Evolutionary conservation across 2,888 invertebrate species (phyloP).

Genomic region (Aleiodes testaceus): DNA sequence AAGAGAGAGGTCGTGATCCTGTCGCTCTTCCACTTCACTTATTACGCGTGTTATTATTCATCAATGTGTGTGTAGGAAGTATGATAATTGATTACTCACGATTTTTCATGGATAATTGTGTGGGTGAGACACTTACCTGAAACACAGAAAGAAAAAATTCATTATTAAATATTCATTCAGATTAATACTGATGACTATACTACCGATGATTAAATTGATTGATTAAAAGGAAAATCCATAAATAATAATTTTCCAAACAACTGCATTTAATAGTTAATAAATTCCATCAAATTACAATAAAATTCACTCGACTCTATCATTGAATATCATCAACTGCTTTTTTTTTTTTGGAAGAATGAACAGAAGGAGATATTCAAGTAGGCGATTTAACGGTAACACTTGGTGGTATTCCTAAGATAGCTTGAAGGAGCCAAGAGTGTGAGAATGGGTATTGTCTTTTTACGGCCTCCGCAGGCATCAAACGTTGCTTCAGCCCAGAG

Average conservation of each 20-base stretch:
- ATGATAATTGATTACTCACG: constrained; percentile 50
- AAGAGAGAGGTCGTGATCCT: constrained; percentile 50
- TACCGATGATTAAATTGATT: too few species aligned
- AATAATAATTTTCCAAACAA: constrained; percentile 23
- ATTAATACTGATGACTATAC: too few species aligned
- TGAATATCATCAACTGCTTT: constrained; percentile 21
- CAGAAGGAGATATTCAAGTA: constrained; percentile 30
- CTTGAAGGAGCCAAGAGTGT: constrained; percentile 50
- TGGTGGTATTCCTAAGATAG: constrained; percentile 40
- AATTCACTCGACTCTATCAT: constrained; percentile 52
- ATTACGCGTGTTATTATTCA: constrained; percentile 29
- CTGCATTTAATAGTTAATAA: constrained; percentile 54
- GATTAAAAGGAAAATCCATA: neutral
- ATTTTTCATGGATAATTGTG: constrained; percentile 12
- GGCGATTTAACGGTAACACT: constrained; percentile 47
- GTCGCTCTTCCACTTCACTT: constrained; percentile 50
- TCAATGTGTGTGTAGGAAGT: constrained; percentile 39
- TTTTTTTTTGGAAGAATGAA: neutral
- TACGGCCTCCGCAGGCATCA: constrained; percentile 65
- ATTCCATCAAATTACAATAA: constrained; percentile 55
- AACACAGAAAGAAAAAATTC: constrained; percentile 55
- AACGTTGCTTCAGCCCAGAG: constrained; percentile 55
- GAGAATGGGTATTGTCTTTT: constrained; percentile 69
- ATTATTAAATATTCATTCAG: too few species aligned
- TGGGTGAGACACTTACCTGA: constrained; percentile 59